Percentiles rank a stretch among this genome's conserved stretches.
These are phyloP conservation scores for Drosophila pseudoobscura DNA, from an alignment of 1,140 invertebrate genomes.

Conservation along the genomic window DNA sequence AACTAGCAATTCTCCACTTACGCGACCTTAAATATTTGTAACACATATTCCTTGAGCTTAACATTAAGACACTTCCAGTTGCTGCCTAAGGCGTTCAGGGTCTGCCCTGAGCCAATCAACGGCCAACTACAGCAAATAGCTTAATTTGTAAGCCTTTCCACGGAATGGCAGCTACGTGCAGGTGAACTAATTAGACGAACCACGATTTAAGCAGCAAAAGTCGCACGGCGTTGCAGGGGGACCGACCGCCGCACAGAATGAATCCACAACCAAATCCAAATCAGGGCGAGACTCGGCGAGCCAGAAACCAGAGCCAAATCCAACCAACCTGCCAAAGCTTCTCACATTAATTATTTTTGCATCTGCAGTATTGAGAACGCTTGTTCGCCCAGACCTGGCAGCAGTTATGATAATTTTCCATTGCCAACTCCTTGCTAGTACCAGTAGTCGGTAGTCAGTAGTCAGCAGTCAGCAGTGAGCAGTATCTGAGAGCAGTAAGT, in stretches of 20 bases:
- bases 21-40: neutral
- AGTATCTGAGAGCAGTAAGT: slow-evolving; percentile 51
- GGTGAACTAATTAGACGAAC: slow-evolving; percentile 59
- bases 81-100: neutral
- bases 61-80: slow-evolving; percentile 4
- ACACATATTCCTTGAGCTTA: neutral
- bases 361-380: slow-evolving; percentile 68
- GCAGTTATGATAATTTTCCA: slow-evolving; percentile 72
- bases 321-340: slow-evolving; percentile 44
- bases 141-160: slow-evolving; percentile 69
- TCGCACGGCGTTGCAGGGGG: slow-evolving; percentile 13
- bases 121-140: slow-evolving; percentile 56
- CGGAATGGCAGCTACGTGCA: slow-evolving; percentile 54
- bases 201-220: slow-evolving; percentile 44
- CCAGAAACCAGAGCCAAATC: slow-evolving; percentile 22
- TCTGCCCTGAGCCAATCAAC: slow-evolving; percentile 41
- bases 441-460: too few relatives aligned
- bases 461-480: slow-evolving; percentile 20
- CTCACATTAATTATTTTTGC: slow-evolving; percentile 80
- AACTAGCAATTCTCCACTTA: too few relatives aligned
- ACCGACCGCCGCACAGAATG: neutral
- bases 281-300: slow-evolving; percentile 22
- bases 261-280: slow-evolving; percentile 9
- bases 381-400: slow-evolving; percentile 23
- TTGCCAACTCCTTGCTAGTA: slow-evolving; percentile 9